A percentile compares a stretch with the other conserved stretches of the same genome.
Evolutionary conservation across 2,797 vertebrate species (phyloP).

Genomic region (Tenualosa thibaudeaui): DNA sequence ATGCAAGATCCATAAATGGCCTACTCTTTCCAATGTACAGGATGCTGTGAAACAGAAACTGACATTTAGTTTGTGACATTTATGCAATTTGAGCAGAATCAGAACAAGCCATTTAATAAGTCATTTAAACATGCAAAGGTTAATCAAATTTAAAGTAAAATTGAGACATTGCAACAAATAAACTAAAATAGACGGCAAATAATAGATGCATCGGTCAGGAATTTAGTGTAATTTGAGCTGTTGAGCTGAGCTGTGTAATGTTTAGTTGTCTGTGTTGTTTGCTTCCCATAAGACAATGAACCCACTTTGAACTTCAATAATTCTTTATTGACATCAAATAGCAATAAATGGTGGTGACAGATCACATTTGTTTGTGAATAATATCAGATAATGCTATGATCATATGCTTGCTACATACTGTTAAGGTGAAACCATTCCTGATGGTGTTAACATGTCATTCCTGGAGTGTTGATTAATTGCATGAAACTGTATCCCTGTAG

Average conservation of each 20-base stretch:
- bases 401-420: not conserved
- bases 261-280: too few species aligned
- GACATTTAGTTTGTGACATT: too few species aligned
- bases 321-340: constrained; percentile 1
- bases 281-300: not conserved
- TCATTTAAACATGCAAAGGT: not conserved
- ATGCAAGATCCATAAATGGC: not conserved
- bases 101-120: not conserved
- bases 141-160: too few species aligned
- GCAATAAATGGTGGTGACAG: not conserved
- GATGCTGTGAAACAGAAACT: not conserved
- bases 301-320: not conserved
- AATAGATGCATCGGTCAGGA: not conserved
- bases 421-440: not conserved
- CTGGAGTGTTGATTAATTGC: not conserved
- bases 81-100: not conserved
- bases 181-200: not conserved
- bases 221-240: not conserved
- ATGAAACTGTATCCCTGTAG: not conserved
- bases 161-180: not conserved
- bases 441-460: not conserved
- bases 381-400: not conserved
- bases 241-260: not conserved
- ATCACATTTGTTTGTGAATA: not conserved
- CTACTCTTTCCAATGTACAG: not conserved